phyloP scores from a whole-genome alignment of 2,888 invertebrate genomes.

The Pristionchus entomophagus region DNA sequence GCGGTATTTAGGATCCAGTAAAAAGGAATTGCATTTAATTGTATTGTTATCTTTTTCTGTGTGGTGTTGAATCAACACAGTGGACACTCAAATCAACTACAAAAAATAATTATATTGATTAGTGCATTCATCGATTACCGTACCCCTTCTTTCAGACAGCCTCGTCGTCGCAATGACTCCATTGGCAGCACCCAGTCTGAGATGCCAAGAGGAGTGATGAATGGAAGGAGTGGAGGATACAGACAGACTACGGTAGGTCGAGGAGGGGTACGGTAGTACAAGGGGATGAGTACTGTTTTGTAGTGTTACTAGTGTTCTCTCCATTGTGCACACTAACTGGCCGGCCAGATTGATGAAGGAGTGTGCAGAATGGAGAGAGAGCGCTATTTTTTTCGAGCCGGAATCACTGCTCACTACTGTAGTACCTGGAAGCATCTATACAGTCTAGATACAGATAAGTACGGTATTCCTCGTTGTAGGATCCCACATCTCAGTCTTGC shows the following conservation, averaged over 20 bases:
- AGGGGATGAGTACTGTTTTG: not conserved
- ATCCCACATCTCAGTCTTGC: conserved; percentile 30
- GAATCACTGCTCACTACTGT: not conserved
- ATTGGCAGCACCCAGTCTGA: conserved; percentile 62
- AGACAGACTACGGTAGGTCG: not conserved
- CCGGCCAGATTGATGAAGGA: not conserved
- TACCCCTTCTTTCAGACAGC: conserved; percentile 12
- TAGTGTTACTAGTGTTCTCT: not conserved
- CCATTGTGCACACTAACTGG: too few species aligned
- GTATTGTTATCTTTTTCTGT: too few species aligned
- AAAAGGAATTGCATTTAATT: not conserved
- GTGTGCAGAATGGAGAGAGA: not conserved
- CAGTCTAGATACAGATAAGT: too few species aligned
- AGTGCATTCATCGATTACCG: too few species aligned
- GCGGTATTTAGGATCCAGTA: not conserved
- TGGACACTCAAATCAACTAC: too few species aligned
- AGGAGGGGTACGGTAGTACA: conserved; percentile 23
- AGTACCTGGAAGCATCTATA: not conserved
- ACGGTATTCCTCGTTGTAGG: not conserved
- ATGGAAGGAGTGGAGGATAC: conserved; percentile 29
- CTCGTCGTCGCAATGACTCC: conserved; percentile 60
- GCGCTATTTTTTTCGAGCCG: not conserved
- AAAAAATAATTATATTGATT: too few species aligned
- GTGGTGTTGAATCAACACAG: too few species aligned
- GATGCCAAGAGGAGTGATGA: conserved; percentile 45